Conservation (phyloP, 2,113 vertebrate species). For the Dicrurus megarhynchus region DNA sequence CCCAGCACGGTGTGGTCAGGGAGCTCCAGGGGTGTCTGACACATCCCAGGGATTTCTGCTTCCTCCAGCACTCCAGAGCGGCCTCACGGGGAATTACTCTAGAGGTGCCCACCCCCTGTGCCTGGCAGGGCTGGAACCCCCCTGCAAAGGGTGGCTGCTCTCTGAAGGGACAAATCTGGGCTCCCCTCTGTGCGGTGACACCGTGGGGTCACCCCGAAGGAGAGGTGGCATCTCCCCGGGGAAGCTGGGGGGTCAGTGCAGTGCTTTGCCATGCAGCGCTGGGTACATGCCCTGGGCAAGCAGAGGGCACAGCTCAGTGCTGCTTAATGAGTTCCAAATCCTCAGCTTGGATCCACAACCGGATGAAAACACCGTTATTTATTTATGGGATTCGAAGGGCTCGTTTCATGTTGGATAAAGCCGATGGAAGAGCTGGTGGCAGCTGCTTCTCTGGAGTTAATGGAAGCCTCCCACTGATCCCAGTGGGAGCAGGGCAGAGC, state of each 20-base stretch:
- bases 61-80: neutral
- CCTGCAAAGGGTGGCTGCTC: neutral
- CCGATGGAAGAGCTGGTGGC: neutral
- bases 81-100: neutral
- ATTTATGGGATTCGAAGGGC: neutral
- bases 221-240: neutral
- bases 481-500: neutral
- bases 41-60: neutral
- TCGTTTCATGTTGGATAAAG: neutral
- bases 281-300: neutral
- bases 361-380: neutral
- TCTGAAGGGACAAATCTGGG: neutral
- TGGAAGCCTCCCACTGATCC: neutral
- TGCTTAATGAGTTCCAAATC: neutral
- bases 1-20: accelerated
- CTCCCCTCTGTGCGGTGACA: neutral
- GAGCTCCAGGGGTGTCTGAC: neutral
- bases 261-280: neutral
- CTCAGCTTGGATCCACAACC: neutral
- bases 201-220: accelerated
- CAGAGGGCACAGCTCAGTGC: accelerated
- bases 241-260: neutral
- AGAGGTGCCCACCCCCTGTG: neutral
- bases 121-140: neutral
- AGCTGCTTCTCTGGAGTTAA: neutral